Evolutionary conservation across 1,140 invertebrate species (phyloP).

Genomic region (Drosophila obscura): DNA sequence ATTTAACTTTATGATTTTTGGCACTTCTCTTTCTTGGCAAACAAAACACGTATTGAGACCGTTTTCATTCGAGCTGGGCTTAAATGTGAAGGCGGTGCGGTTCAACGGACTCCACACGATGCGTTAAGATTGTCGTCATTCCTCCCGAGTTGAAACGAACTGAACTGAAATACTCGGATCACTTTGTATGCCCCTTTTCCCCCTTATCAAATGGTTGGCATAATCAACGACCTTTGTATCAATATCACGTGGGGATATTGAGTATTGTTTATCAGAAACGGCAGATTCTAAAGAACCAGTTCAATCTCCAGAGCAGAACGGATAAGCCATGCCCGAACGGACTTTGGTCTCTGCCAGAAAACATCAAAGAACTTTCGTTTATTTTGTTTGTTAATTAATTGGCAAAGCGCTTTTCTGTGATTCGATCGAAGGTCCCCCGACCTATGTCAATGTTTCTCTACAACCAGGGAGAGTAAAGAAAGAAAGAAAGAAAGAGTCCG

Average conservation of each 20-base stretch:
- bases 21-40: slow-evolving; percentile 36
- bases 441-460: slow-evolving; percentile 55
- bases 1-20: slow-evolving; percentile 21
- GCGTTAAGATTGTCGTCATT: slow-evolving; percentile 7
- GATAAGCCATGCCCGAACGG: slow-evolving; percentile 16
- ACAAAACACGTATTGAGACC: slow-evolving; percentile 54
- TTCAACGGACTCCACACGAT: slow-evolving; percentile 49
- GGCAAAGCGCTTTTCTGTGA: slow-evolving; percentile 20
- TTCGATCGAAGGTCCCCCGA: slow-evolving; percentile 40
- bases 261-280: slow-evolving; percentile 38
- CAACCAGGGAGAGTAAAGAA: slow-evolving; percentile 3
- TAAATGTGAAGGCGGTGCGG: slow-evolving; percentile 4
- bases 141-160: background rate
- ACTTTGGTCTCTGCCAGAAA: slow-evolving; percentile 23
- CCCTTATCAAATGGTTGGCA: slow-evolving; percentile 19
- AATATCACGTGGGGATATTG: background rate
- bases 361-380: background rate
- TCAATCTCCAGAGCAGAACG: slow-evolving; percentile 4
- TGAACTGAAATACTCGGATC: slow-evolving; percentile 7
- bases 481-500: slow-evolving; percentile 4
- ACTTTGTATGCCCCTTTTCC: slow-evolving; percentile 6
- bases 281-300: slow-evolving; percentile 42
- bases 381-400: slow-evolving; percentile 22
- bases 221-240: slow-evolving; percentile 36
- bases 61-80: slow-evolving; percentile 19